Conservation (phyloP, 2,113 vertebrate species). For the Pedetes capensis region DNA sequence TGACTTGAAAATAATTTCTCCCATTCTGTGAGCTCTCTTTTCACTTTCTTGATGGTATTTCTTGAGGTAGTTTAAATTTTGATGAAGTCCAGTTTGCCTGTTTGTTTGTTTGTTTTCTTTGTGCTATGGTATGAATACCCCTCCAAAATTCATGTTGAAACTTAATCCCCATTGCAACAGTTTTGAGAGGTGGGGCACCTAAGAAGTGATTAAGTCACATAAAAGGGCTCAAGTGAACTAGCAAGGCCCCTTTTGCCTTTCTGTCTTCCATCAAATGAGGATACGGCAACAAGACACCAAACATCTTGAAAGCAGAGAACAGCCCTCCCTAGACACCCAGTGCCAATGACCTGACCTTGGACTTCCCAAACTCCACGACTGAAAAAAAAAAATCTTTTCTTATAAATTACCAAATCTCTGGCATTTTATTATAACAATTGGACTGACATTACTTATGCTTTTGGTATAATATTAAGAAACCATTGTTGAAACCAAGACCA, state of each 20-base stretch:
- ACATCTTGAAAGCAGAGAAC: not conserved
- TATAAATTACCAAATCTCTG: not conserved
- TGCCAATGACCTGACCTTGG: not conserved
- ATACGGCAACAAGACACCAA: not conserved
- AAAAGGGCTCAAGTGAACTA: not conserved
- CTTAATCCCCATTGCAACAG: not conserved
- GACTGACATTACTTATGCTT: not conserved
- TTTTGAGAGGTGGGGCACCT: not conserved
- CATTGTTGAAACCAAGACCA: not conserved
- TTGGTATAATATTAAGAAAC: not conserved
- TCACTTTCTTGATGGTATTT: constrained; percentile 7
- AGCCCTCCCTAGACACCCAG: not conserved
- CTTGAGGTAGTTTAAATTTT: not conserved
- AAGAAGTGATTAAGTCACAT: not conserved
- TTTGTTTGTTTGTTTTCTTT: not conserved
- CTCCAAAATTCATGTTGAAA: not conserved
- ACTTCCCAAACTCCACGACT: not conserved
- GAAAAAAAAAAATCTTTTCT: not conserved
- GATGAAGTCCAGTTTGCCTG: not conserved
- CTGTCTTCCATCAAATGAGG: not conserved
- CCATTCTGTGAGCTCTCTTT: not conserved
- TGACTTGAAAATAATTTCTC: not conserved
- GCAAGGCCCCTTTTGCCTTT: not conserved
- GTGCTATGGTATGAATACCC: not conserved
- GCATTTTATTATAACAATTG: not conserved